Conservation (phyloP, 2,797 vertebrate genomes). For the Phalloptychus januarius region DNA sequence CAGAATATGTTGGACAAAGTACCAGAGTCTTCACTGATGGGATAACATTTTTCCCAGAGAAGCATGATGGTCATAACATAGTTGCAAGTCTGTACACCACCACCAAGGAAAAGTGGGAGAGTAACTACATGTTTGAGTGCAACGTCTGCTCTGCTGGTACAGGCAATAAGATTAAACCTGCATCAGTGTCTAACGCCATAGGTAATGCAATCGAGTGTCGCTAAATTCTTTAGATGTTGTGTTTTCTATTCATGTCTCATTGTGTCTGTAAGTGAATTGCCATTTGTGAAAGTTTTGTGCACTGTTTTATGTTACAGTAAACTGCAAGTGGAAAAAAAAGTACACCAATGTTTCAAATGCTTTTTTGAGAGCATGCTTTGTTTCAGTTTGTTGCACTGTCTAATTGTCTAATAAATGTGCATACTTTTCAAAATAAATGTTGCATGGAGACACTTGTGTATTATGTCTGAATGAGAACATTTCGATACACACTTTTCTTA, state of each 20-base stretch:
- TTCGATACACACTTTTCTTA: not conserved
- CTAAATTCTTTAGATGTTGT: not conserved
- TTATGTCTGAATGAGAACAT: constrained; percentile 15
- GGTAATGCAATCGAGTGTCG: not conserved
- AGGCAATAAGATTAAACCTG: rapidly evolving
- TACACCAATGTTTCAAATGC: not conserved
- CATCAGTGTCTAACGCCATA: not conserved
- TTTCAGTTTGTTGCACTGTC: constrained; percentile 18
- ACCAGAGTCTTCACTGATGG: rapidly evolving
- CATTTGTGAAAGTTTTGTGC: not conserved
- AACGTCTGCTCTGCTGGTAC: rapidly evolving
- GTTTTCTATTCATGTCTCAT: not conserved
- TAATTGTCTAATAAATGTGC: constrained; percentile 10
- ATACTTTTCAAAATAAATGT: constrained; percentile 47
- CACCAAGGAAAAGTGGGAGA: rapidly evolving
- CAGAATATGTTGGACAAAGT: rapidly evolving
- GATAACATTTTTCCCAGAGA: not conserved
- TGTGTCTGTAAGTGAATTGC: constrained; percentile 15
- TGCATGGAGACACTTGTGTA: constrained; percentile 38
- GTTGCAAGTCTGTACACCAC: constrained; percentile 32
- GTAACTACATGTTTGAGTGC: rapidly evolving
- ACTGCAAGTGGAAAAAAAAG: not conserved
- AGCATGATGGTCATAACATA: rapidly evolving
- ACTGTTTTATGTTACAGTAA: not conserved
- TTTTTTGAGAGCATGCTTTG: constrained; percentile 19